Conservation (phyloP, 2,113 vertebrate genomes). For the Nycticryphes semicollaris region DNA sequence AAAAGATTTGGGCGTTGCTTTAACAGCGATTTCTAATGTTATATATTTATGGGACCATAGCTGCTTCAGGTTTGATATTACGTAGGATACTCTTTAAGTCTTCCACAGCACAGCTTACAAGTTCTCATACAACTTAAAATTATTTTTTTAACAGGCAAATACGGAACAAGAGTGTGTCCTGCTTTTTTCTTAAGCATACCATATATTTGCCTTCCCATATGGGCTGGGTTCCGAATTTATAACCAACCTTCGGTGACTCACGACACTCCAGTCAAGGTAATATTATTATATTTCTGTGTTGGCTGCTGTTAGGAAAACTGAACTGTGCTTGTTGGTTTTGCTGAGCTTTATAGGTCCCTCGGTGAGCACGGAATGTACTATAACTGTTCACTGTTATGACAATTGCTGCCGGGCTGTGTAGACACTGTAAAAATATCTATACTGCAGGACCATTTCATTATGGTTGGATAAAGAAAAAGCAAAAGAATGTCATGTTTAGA, state of each 20-base stretch:
- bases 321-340: not conserved
- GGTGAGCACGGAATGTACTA: not conserved
- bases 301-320: not conserved
- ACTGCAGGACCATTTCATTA: not conserved
- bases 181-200: constrained; percentile 83
- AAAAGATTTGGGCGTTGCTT: not conserved
- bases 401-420: not conserved
- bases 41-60: not conserved
- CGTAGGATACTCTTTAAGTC: not conserved
- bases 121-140: not conserved
- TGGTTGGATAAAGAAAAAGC: not conserved
- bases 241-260: constrained; percentile 74
- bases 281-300: not conserved
- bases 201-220: constrained; percentile 84
- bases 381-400: not conserved
- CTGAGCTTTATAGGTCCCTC: not conserved
- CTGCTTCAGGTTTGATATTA: not conserved
- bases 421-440: not conserved
- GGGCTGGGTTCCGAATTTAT: constrained; percentile 88
- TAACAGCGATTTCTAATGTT: not conserved
- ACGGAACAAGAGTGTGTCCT: constrained; percentile 79
- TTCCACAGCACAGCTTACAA: not conserved
- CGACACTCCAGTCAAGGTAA: constrained; percentile 77
- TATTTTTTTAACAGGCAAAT: constrained; percentile 83
- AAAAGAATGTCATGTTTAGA: not conserved